phyloP scores from a whole-genome alignment of 53 echinoderm and acorn worm genomes.

The Echinarachnius parma region DNA sequence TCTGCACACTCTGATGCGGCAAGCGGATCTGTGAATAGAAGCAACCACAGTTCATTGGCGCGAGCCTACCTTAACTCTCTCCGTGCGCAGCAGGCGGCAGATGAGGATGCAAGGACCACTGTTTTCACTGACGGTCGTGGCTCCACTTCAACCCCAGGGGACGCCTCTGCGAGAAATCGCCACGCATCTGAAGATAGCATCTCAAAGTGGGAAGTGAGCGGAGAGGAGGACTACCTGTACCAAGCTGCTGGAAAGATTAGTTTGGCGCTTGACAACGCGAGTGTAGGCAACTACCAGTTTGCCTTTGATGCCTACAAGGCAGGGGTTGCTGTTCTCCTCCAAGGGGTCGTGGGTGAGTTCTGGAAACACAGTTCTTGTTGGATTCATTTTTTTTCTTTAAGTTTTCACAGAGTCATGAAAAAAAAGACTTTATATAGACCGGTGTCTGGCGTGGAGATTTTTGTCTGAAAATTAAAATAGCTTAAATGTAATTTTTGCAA shows the following conservation, averaged over 20 bases:
- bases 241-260: constrained; percentile 86
- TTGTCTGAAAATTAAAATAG: too few species aligned
- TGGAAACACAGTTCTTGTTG: too few species aligned
- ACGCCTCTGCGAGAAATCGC: constrained; percentile 15
- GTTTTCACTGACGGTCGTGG: constrained; percentile 69
- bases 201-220: constrained; percentile 70
- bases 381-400: too few species aligned
- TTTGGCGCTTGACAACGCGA: constrained; percentile 87
- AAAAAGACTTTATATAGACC: too few species aligned
- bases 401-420: too few species aligned
- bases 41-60: constrained; percentile 74
- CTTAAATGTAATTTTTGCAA: too few species aligned
- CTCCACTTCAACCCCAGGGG: constrained; percentile 10
- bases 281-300: constrained; percentile 80
- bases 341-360: constrained; percentile 84
- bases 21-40: constrained; percentile 8
- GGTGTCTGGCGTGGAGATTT: too few species aligned
- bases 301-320: constrained; percentile 97
- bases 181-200: constrained; percentile 61
- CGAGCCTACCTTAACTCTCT: constrained; percentile 86
- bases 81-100: constrained; percentile 90
- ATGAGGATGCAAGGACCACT: constrained; percentile 55
- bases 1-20: constrained; percentile 7
- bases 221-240: constrained; percentile 90
- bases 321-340: constrained; percentile 82